Evolutionary conservation across 1,140 invertebrate genomes (phyloP).

Genomic region (Drosophila melanica): DNA sequence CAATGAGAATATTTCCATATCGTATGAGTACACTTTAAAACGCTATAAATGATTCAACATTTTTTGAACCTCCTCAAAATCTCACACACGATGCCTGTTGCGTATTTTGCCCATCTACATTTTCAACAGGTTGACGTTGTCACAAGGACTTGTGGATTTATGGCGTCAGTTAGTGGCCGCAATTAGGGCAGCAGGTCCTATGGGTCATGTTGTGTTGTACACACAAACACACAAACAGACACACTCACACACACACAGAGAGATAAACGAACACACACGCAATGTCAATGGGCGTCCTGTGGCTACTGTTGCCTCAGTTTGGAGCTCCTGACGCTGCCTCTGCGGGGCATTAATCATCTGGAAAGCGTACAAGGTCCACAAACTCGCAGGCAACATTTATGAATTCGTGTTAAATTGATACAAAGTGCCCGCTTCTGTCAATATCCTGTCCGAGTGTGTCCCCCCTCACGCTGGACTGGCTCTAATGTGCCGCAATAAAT

Average conservation of each 20-base stretch:
- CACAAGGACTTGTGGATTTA: constrained; percentile 13
- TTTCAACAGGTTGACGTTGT: constrained; percentile 34
- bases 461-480: constrained; percentile 21
- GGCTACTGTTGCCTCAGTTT: neutral
- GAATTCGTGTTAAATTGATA: constrained; percentile 72
- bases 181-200: constrained; percentile 41
- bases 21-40: too few species aligned
- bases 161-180: constrained; percentile 17
- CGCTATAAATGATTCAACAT: too few species aligned
- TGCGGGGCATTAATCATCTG: constrained; percentile 69
- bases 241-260: neutral
- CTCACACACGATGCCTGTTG: neutral
- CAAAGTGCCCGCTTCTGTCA: constrained; percentile 52
- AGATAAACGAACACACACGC: constrained; percentile 1
- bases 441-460: constrained; percentile 9
- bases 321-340: constrained; percentile 12
- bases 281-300: constrained; percentile 29
- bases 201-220: constrained; percentile 6
- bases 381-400: constrained; percentile 35
- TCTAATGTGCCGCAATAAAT: constrained; percentile 65
- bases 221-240: constrained; percentile 35
- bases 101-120: neutral
- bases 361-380: constrained; percentile 8
- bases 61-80: neutral
- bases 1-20: too few species aligned